Evolutionary conservation across 2,797 vertebrate species (phyloP), one percentile per base, ranked within the genome.

Genomic region (Bradypus variegatus): DNA sequence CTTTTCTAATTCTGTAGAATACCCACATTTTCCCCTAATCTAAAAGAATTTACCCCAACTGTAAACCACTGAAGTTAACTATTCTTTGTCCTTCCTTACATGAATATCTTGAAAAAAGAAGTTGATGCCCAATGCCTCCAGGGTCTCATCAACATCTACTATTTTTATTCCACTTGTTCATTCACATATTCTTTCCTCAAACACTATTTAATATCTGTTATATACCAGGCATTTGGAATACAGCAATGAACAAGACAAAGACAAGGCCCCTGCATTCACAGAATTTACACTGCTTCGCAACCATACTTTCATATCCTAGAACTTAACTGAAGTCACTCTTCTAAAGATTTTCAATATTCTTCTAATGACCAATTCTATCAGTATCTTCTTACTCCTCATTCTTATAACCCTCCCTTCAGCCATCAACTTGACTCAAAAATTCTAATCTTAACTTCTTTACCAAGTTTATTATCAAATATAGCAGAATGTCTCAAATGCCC

Each of bases 1-100:
- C 23, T 93, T 92, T 67, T 83, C 38, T 93, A 87, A 77, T 85
- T 93, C 69, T 62, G 72, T 89, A 69, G 31, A 53, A 84, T 67
- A 83, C 15, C 29, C 19, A 36, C 21, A 90, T 86, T 33, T 36
- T 70, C 19, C 41, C 6, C n/a, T 25, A 64, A 33, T 16, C 41
- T 75, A 12, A 79, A 83, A 36, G 79, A 45, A 93, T 80, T 91
- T 86, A 88, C 0, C 38, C 4, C 19, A 82, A 86, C 48, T 82
- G 13, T 72, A 91, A 91, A 75, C 10, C 45, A 75, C 13, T 9
- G 1, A 48, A 41, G 45, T 55, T 86, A 93, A 88, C 29, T 76
- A 93, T 81, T n/a, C 58, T 78, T 90, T 67, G 38, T 45, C 48
- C 69, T 50, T 94, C 76, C 73, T 75, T 85, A 45, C 69, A 94